These are phyloP conservation scores for Clavelina lepadiformis DNA, from an alignment of 23 tunicate species.

Conservation along the genomic window DNA sequence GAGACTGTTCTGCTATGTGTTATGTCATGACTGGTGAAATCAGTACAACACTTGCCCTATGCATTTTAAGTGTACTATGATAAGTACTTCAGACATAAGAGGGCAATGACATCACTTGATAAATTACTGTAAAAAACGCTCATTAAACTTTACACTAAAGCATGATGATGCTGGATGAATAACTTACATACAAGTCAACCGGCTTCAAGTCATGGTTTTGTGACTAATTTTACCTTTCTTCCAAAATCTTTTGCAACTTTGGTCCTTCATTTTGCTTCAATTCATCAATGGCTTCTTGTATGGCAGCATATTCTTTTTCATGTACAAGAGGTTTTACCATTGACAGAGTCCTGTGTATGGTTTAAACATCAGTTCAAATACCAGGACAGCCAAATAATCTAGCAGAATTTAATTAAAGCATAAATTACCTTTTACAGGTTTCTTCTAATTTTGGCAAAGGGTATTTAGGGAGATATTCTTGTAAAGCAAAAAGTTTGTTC, in stretches of 20 bases:
- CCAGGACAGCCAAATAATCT: background rate
- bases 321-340: slow-evolving; percentile 73
- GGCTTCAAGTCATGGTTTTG: no score
- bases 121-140: no score
- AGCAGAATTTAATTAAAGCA: background rate
- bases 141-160: no score
- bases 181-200: no score
- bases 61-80: no score
- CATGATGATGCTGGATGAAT: no score
- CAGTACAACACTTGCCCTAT: no score
- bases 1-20: no score
- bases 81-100: no score
- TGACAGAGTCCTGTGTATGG: slow-evolving; percentile 29
- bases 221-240: slow-evolving; percentile 55
- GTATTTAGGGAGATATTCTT: slow-evolving; percentile 66
- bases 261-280: slow-evolving; percentile 63
- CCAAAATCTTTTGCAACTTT: slow-evolving; percentile 50
- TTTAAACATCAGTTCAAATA: background rate
- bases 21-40: no score
- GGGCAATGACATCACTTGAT: no score
- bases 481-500: slow-evolving; percentile 29
- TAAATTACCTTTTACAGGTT: slow-evolving; percentile 67
- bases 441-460: slow-evolving; percentile 75
- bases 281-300: slow-evolving; percentile 39
- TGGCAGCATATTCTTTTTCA: slow-evolving; percentile 35